These are phyloP conservation scores for Pogonocherus hispidulus DNA, from an alignment of 2,888 invertebrate genomes.

Conservation along the genomic window DNA sequence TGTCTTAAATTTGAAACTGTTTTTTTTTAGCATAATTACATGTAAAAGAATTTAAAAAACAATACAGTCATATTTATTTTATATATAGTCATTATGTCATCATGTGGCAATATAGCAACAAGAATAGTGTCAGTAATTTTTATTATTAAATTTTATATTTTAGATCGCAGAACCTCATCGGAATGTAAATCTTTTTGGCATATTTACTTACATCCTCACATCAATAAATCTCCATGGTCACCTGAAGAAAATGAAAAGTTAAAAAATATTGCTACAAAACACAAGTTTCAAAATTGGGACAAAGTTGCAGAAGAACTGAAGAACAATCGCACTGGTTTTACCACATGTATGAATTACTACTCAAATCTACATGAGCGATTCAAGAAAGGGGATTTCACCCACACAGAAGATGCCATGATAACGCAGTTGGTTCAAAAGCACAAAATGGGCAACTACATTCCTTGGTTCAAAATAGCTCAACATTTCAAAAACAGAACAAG, in stretches of 20 bases:
- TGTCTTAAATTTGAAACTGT: too few relatives aligned
- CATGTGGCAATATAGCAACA: too few relatives aligned
- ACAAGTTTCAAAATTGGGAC: constrained; percentile 77
- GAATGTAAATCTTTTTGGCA: constrained; percentile 82
- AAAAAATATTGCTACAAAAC: constrained; percentile 62
- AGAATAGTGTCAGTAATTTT: too few relatives aligned
- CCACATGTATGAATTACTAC: constrained; percentile 78
- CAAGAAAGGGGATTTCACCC: constrained; percentile 73
- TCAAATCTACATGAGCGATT: constrained; percentile 67
- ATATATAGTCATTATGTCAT: too few relatives aligned
- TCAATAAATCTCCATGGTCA: constrained; percentile 75
- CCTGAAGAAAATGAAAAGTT: constrained; percentile 70
- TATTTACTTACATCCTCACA: constrained; percentile 77
- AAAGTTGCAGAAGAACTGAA: constrained; percentile 73
- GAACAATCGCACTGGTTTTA: constrained; percentile 76
- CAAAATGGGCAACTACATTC: constrained; percentile 77
- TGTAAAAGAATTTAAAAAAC: too few relatives aligned
- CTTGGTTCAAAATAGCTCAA: constrained; percentile 80
- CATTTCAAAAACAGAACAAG: constrained; percentile 76
- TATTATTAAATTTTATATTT: constrained; percentile 58
- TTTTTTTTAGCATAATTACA: too few relatives aligned
- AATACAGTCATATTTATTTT: too few relatives aligned
- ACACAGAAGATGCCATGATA: constrained; percentile 78
- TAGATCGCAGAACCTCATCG: constrained; percentile 72
- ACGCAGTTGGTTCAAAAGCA: constrained; percentile 75